These are phyloP conservation scores for Acanthis flammea DNA, from an alignment of 2,797 vertebrate species.

Conservation along the genomic window DNA sequence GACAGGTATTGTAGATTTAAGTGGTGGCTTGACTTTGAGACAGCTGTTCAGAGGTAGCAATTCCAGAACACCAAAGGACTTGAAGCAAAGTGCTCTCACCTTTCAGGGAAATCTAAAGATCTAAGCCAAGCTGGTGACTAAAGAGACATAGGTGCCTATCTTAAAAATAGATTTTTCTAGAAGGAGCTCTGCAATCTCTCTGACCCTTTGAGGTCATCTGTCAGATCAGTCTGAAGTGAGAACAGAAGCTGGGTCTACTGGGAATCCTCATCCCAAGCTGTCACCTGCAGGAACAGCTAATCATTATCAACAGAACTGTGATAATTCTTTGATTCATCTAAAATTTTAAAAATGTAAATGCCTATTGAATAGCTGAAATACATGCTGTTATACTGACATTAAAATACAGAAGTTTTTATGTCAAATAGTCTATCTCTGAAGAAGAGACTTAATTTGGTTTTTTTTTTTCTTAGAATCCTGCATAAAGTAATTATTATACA, in stretches of 20 bases:
- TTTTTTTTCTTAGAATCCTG: background rate
- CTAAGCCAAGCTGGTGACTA: background rate
- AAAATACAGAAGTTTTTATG: background rate
- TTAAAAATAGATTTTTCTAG: background rate
- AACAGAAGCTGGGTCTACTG: background rate
- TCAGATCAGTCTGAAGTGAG: background rate
- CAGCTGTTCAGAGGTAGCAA: background rate
- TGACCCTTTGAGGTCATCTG: background rate
- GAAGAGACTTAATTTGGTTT: background rate
- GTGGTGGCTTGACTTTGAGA: constrained; percentile 40
- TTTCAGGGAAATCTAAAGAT: constrained; percentile 24
- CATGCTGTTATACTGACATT: background rate
- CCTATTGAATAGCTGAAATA: background rate
- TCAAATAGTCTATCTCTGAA: background rate
- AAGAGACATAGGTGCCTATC: background rate
- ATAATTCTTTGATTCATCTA: background rate
- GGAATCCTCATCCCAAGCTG: background rate
- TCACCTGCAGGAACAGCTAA: background rate
- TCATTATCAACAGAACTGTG: background rate
- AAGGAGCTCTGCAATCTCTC: background rate
- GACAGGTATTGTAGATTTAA: constrained; percentile 26
- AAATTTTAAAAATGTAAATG: background rate
- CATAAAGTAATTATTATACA: background rate
- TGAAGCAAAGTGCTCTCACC: background rate
- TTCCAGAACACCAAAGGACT: constrained; percentile 1